phyloP scores from a whole-genome alignment of 2,888 invertebrate species.

The Amorpha juglandis region DNA sequence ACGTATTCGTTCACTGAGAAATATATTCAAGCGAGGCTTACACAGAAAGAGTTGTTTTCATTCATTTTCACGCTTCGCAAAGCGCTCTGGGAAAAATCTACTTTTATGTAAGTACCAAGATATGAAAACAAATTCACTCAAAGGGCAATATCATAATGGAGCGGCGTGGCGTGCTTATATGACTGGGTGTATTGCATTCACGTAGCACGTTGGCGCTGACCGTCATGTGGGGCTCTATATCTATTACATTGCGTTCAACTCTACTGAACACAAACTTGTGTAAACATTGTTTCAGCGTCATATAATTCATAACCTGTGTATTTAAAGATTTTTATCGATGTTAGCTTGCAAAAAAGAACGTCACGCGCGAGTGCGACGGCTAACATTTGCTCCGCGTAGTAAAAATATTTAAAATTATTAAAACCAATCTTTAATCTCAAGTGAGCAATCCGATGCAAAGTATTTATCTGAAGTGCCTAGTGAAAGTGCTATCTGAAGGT shows the following conservation, averaged over 20 bases:
- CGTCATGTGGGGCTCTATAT: slow-evolving; percentile 49
- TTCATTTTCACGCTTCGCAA: slow-evolving; percentile 58
- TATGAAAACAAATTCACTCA: slow-evolving; percentile 78
- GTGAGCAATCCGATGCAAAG: too few species aligned
- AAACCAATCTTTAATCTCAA: too few species aligned
- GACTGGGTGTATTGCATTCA: slow-evolving; percentile 66
- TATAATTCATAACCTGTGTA: neutral
- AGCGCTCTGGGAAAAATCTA: slow-evolving; percentile 60
- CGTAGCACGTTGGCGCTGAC: slow-evolving; percentile 59
- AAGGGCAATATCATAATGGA: slow-evolving; percentile 82
- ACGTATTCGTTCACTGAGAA: slow-evolving; percentile 9
- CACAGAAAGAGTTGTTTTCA: slow-evolving; percentile 43
- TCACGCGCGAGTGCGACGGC: too few species aligned
- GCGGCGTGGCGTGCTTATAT: slow-evolving; percentile 56
- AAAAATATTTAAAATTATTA: too few species aligned
- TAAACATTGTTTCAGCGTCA: neutral
- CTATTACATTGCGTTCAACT: slow-evolving; percentile 45
- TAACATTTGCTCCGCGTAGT: too few species aligned
- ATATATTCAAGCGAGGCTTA: slow-evolving; percentile 30
- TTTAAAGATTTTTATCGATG: neutral
- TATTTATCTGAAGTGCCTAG: too few species aligned
- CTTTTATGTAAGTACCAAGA: slow-evolving; percentile 58
- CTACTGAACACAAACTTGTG: neutral
- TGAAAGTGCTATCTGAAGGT: too few species aligned
- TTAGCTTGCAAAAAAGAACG: neutral